These are phyloP conservation scores for Phalacrocorax aristotelis DNA, from an alignment of 2,113 vertebrate species.

Conservation along the genomic window DNA sequence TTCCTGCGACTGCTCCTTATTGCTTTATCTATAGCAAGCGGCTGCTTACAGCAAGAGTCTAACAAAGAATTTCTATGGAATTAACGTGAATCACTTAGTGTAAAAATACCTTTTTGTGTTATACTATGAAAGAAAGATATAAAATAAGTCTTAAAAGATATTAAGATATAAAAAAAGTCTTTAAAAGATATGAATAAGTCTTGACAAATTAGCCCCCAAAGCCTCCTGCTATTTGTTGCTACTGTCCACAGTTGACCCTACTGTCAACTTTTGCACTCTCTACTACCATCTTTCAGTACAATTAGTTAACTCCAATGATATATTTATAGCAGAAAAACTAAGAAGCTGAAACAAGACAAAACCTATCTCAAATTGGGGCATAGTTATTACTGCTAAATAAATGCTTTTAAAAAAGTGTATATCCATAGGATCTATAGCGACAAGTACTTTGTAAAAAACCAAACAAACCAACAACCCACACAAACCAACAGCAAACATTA, in stretches of 20 bases:
- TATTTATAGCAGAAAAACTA: background rate
- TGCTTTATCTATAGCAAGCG: background rate
- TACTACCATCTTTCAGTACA: background rate
- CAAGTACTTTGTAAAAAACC: background rate
- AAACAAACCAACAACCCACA: background rate
- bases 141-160: background rate
- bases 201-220: background rate
- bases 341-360: background rate
- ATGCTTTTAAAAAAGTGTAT: background rate
- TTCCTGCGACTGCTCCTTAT: background rate
- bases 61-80: background rate
- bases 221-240: background rate
- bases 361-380: background rate
- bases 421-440: background rate
- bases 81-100: background rate
- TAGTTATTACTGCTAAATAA: background rate
- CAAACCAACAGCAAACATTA: background rate
- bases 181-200: background rate
- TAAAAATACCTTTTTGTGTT: background rate
- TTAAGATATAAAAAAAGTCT: background rate
- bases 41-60: background rate
- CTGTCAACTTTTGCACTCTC: background rate
- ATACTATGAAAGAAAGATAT: background rate
- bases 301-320: background rate
- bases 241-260: background rate